phyloP scores from a whole-genome alignment of 2,888 invertebrate genomes.

The Orthosia gracilis region DNA sequence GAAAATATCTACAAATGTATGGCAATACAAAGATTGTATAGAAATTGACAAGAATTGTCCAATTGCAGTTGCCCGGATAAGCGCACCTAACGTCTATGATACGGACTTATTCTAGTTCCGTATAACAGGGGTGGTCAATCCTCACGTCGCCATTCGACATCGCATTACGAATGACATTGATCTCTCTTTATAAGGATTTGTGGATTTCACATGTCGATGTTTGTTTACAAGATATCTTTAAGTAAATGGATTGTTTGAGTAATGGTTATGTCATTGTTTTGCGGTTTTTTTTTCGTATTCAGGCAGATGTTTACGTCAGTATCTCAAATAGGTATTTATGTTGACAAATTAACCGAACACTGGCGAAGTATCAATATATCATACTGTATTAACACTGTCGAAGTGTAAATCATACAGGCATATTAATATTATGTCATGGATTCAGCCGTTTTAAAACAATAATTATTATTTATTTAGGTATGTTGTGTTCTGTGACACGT shows the following conservation, averaged over 20 bases:
- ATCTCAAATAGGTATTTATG: background rate
- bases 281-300: background rate
- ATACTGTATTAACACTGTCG: too few species aligned
- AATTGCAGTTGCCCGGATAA: too few species aligned
- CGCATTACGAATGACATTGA: constrained; percentile 45
- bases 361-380: too few species aligned
- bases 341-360: background rate
- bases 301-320: background rate
- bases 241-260: constrained; percentile 34
- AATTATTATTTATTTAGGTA: too few species aligned
- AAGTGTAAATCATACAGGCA: too few species aligned
- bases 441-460: too few species aligned
- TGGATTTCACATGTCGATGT: constrained; percentile 32
- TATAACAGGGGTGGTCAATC: background rate
- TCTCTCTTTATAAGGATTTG: constrained; percentile 47
- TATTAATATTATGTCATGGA: too few species aligned
- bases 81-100: background rate
- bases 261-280: background rate
- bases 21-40: too few species aligned
- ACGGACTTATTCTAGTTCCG: constrained; percentile 27
- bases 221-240: constrained; percentile 21
- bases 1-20: too few species aligned
- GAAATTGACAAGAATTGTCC: too few species aligned
- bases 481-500: too few species aligned
- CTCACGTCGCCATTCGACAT: background rate